Base-by-base conservation (phyloP, 2,888 invertebrate genomes). In the Reticulitermes lucifugus region DNA sequence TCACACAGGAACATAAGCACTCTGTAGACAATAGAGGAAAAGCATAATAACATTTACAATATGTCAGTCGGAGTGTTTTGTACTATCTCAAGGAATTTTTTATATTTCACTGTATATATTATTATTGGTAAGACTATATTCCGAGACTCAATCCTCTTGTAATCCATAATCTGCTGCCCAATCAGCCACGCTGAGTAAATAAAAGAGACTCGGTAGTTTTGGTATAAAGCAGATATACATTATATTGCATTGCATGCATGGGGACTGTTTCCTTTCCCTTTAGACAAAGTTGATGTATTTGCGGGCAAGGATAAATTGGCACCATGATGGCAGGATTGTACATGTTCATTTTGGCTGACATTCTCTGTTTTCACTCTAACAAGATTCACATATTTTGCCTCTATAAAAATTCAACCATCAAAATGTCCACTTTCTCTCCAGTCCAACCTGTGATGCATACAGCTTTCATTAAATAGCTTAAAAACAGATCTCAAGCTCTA, bases 11-110 rank as follows among this genome's bases (percentile, higher is more conserved):
- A 83, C 79, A 71, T 77, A 86, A 84, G 81, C 83, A 83, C 55
- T 83, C 86, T 73, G 70, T 79, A 51, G 82, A 84, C 46, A 43
- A 55, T 71, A 83, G 79, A 83, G 77, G 71, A 85, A 83, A 81
- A 73, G 65, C 85, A 85, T 80, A 80, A 46, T 85, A 86, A 86
- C 84, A 85, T 85, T 84, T 79, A 83, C 80, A 83, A 79, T 60
- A 79, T 79, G 85, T 86, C 86, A 86, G 85, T 86, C 86, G 84
- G 80, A 84, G 81, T 89, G 90, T 89, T 91, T 91, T 91, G 91
- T 91, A 91, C 91, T 91, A 91, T 90, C 89, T 90, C 89, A 89
- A 91, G 90, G 90, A 90, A 90, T 90, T 91, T 90, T 89, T 90
- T 80, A 60, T 80, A 71, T 79, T 65, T 79, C 79, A 59, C 60